phyloP scores from a whole-genome alignment of 2,888 invertebrate species.

The Seira sanloemensis region DNA sequence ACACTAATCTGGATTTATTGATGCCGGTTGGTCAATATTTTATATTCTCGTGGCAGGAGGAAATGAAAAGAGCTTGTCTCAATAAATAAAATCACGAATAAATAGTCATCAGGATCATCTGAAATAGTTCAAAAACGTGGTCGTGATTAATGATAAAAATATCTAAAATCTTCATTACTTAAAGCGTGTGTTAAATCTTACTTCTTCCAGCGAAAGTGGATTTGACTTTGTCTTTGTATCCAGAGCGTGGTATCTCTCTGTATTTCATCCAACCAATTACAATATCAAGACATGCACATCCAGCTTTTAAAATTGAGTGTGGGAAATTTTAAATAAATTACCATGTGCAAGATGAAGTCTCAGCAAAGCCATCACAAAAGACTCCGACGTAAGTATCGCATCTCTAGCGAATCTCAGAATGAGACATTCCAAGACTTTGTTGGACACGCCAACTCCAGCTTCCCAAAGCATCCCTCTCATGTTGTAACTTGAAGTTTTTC shows the following conservation, averaged over 20 bases:
- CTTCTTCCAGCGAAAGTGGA: constrained; percentile 84
- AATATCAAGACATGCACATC: no score
- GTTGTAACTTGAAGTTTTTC: constrained; percentile 81
- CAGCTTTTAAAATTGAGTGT: constrained; percentile 40
- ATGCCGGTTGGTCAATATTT: background rate
- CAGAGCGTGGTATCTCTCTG: constrained; percentile 83
- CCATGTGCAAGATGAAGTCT: constrained; percentile 82
- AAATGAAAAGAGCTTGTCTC: background rate
- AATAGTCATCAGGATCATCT: constrained; percentile 81
- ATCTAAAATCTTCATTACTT: constrained; percentile 47
- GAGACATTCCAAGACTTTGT: constrained; percentile 85
- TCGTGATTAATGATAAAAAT: no score
- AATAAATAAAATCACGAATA: constrained; percentile 77
- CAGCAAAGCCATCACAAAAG: constrained; percentile 82
- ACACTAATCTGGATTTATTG: background rate
- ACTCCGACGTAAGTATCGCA: constrained; percentile 79
- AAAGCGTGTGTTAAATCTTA: constrained; percentile 75
- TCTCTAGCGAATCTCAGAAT: constrained; percentile 82
- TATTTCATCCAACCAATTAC: no score
- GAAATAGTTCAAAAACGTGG: constrained; percentile 74
- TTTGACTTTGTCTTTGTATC: constrained; percentile 85
- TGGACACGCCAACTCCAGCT: constrained; percentile 83
- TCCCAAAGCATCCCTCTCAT: constrained; percentile 82
- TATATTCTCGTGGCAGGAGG: background rate
- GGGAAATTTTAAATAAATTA: constrained; percentile 74